Conservation (phyloP, 2,888 invertebrate species). For the Folsomia manolachei region DNA sequence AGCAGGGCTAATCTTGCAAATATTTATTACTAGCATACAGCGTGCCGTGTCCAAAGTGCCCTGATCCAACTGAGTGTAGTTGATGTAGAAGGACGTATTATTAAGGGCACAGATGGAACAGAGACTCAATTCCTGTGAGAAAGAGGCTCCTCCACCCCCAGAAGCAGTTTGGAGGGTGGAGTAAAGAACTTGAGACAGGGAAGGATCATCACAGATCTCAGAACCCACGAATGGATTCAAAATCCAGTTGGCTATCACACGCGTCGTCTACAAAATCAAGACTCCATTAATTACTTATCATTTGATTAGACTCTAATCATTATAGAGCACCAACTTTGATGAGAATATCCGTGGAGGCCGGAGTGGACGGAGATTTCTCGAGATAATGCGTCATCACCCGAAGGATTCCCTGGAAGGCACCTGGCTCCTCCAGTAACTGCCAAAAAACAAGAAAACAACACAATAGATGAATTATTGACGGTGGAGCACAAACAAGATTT, state of each 20-base stretch:
- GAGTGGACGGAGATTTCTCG: constrained; percentile 35
- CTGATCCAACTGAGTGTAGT: constrained; percentile 37
- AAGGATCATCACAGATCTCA: constrained; percentile 44
- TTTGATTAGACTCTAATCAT: too few relatives aligned
- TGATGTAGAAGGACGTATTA: constrained; percentile 48
- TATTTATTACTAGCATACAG: constrained; percentile 32
- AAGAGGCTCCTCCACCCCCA: too few relatives aligned
- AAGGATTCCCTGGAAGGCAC: constrained; percentile 38
- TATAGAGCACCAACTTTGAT: constrained; percentile 35
- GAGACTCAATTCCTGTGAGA: constrained; percentile 45
- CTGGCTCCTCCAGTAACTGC: constrained; percentile 39
- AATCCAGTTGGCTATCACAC: constrained; percentile 49
- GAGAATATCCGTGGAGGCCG: constrained; percentile 44
- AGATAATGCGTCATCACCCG: constrained; percentile 42
- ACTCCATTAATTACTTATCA: too few relatives aligned
- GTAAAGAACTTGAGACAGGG: constrained; percentile 40
- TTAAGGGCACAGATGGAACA: constrained; percentile 48
- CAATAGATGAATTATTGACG: not conserved
- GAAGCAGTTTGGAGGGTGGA: constrained; percentile 30
- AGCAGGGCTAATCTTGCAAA: too few relatives aligned
- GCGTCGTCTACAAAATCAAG: constrained; percentile 28
- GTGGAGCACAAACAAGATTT: too few relatives aligned
- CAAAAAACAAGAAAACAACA: not conserved
- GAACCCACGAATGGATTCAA: constrained; percentile 44
- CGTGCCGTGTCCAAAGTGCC: constrained; percentile 41